Conservation (phyloP, 2,113 vertebrate species). For the Lipophrys pholis region DNA sequence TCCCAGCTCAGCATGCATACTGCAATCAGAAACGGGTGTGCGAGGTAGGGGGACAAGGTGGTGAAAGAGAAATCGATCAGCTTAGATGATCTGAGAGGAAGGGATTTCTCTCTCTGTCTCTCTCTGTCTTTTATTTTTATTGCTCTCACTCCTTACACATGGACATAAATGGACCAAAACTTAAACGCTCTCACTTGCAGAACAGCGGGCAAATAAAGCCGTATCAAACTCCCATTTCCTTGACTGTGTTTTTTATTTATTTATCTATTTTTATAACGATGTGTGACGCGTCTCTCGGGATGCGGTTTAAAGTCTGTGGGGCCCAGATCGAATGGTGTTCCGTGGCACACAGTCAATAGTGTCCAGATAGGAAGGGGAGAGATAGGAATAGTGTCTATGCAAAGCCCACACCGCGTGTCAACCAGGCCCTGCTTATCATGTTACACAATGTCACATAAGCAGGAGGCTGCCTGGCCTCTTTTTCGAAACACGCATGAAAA, state of each 20-base stretch:
- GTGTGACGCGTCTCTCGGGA: slow-evolving; percentile 19
- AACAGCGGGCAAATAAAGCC: slow-evolving; percentile 26
- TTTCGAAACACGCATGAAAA: slow-evolving; percentile 30
- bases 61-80: slow-evolving; percentile 41
- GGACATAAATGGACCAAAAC: slow-evolving; percentile 10
- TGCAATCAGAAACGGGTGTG: slow-evolving; percentile 38
- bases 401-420: slow-evolving; percentile 63
- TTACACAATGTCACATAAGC: slow-evolving; percentile 23
- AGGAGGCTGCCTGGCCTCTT: slow-evolving; percentile 28
- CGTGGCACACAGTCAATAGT: slow-evolving; percentile 48
- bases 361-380: slow-evolving; percentile 64
- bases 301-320: slow-evolving; percentile 30
- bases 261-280: neutral
- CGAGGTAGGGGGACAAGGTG: slow-evolving; percentile 26
- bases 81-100: slow-evolving; percentile 51
- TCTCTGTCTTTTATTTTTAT: neutral
- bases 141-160: slow-evolving; percentile 10
- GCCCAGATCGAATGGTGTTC: slow-evolving; percentile 34
- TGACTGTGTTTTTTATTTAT: slow-evolving; percentile 6
- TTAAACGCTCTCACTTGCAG: slow-evolving; percentile 13
- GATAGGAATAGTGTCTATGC: slow-evolving; percentile 56
- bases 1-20: slow-evolving; percentile 44
- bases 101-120: neutral
- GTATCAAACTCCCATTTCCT: slow-evolving; percentile 19
- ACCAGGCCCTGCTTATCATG: slow-evolving; percentile 64